These are phyloP conservation scores for Chrysotoxum bicinctum DNA, from an alignment of 2,888 invertebrate species.

Conservation along the genomic window DNA sequence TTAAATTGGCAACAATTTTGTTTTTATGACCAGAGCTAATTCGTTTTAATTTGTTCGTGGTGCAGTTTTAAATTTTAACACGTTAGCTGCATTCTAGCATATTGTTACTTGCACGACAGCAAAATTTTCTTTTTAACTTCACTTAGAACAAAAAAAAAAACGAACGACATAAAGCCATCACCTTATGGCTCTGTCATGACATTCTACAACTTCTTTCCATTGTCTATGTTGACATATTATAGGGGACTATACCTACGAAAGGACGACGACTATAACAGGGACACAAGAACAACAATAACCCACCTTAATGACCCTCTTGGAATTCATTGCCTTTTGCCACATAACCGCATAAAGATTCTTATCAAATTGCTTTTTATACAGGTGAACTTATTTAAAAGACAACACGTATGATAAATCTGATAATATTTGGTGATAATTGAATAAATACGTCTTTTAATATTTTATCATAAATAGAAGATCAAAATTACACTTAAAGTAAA, in stretches of 20 bases:
- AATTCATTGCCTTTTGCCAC: slow-evolving; percentile 18
- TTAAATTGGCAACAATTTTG: slow-evolving; percentile 41
- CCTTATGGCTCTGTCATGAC: slow-evolving; percentile 21
- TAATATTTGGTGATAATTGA: slow-evolving; percentile 62
- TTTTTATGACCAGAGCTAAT: slow-evolving; percentile 29
- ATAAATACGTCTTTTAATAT: slow-evolving; percentile 58
- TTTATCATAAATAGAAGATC: slow-evolving; percentile 23
- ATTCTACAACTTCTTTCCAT: slow-evolving; percentile 27
- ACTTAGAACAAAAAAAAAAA: not conserved
- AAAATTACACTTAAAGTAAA: slow-evolving; percentile 31
- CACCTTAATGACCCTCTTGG: slow-evolving; percentile 33
- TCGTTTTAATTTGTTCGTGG: slow-evolving; percentile 58
- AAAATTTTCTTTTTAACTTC: slow-evolving; percentile 33
- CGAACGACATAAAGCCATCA: slow-evolving; percentile 1
- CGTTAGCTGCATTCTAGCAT: slow-evolving; percentile 44
- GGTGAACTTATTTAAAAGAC: slow-evolving; percentile 40
- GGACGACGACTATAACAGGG: not conserved
- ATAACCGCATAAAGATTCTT: slow-evolving; percentile 24
- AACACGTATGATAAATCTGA: slow-evolving; percentile 39
- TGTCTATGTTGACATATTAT: slow-evolving; percentile 23
- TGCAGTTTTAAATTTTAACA: slow-evolving; percentile 57
- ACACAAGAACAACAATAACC: not conserved
- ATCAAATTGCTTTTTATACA: slow-evolving; percentile 36
- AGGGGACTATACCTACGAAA: slow-evolving; percentile 1
- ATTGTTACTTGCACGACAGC: slow-evolving; percentile 65